Conservation (phyloP, 1,140 invertebrate species). For the Apolygus lucorum region DNA sequence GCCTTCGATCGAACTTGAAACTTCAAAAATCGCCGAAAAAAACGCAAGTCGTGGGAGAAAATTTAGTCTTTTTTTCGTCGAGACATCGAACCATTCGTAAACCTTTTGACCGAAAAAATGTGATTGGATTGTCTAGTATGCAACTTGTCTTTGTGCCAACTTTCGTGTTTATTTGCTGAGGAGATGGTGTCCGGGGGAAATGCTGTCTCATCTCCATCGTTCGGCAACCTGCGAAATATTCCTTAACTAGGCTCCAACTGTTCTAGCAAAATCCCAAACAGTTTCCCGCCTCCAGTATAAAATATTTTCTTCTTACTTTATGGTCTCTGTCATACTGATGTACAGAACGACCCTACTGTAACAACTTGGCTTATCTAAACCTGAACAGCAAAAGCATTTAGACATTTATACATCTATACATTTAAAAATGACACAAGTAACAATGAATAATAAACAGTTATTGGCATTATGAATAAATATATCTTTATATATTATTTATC, state of each 20-base stretch:
- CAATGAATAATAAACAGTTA: slow-evolving; percentile 27
- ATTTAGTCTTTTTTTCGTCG: no score
- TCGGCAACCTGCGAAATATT: no score
- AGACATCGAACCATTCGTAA: neutral
- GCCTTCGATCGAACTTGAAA: no score
- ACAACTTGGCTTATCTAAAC: slow-evolving; percentile 2
- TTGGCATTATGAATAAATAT: slow-evolving; percentile 27
- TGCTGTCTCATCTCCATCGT: no score
- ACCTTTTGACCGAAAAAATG: slow-evolving; percentile 6
- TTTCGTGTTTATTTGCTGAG: no score
- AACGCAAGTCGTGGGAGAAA: no score
- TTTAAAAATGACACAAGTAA: slow-evolving; percentile 22
- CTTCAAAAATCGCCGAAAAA: no score
- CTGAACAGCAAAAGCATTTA: slow-evolving; percentile 24
- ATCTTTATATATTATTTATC: slow-evolving; percentile 19
- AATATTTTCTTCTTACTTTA: slow-evolving; percentile 3
- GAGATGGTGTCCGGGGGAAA: no score
- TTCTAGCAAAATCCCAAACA: neutral
- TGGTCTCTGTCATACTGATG: slow-evolving; percentile 13
- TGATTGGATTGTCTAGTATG: slow-evolving; percentile 21
- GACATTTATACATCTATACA: slow-evolving; percentile 20
- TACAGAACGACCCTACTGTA: slow-evolving; percentile 2
- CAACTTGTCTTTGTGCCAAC: slow-evolving; percentile 26
- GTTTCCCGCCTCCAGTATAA: neutral
- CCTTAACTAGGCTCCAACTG: neutral